A percentile compares a stretch with the other conserved stretches of the same genome.
phyloP scores from a whole-genome alignment of 2,888 invertebrate genomes.

The Sarcophaga rosellei region DNA sequence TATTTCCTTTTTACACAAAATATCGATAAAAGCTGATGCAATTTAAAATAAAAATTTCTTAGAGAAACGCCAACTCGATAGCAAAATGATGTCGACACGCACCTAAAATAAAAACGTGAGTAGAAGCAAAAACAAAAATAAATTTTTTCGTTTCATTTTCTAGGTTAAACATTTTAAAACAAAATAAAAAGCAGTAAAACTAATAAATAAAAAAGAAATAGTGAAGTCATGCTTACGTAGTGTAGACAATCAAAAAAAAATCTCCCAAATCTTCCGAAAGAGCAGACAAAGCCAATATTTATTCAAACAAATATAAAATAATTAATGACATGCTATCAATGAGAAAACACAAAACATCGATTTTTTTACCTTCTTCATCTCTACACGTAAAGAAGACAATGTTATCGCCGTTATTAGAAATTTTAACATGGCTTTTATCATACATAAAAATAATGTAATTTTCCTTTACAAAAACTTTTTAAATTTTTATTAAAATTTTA shows the following conservation, averaged over 20 bases:
- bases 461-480: neutral
- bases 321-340: too few relatives aligned
- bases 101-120: neutral
- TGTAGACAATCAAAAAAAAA: neutral
- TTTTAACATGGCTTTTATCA: too few relatives aligned
- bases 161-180: slow-evolving; percentile 9
- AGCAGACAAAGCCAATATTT: neutral
- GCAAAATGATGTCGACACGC: neutral
- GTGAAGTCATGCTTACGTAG: slow-evolving; percentile 34
- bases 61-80: slow-evolving; percentile 35
- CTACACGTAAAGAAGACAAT: neutral
- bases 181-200: neutral
- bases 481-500: neutral
- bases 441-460: too few relatives aligned
- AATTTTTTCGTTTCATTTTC: neutral
- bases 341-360: too few relatives aligned
- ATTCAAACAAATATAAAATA: too few relatives aligned
- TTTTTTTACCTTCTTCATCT: neutral
- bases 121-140: slow-evolving; percentile 3
- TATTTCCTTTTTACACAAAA: neutral
- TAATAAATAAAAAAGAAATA: neutral
- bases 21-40: slow-evolving; percentile 51
- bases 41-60: slow-evolving; percentile 45
- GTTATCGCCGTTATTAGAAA: too few relatives aligned
- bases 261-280: too few relatives aligned